Percentiles rank a stretch among this genome's conserved stretches.
Conservation (phyloP, 2,113 vertebrate species). For the Eleginops maclovinus region DNA sequence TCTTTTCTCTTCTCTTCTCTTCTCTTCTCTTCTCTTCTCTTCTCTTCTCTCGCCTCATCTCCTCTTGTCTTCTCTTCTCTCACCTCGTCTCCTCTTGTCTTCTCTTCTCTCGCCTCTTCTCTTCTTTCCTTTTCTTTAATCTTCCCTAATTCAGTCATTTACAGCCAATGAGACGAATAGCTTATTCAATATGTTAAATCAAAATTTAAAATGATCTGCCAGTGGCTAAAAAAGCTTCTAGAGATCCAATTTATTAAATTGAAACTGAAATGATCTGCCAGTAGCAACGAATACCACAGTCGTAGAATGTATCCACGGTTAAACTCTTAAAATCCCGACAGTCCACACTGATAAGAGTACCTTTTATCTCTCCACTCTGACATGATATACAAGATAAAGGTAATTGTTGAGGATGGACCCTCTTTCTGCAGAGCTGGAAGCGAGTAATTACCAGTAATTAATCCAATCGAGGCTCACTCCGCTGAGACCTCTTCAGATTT, state of each 20-base stretch:
- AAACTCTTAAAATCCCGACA: conserved; percentile 54
- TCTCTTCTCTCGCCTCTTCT: conserved; percentile 6
- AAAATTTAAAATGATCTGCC: conserved; percentile 45
- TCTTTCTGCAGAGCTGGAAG: conserved; percentile 51
- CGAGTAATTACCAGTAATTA: conserved; percentile 77
- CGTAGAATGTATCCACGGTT: conserved; percentile 28
- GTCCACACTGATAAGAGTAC: conserved; percentile 39
- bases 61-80: conserved; percentile 11
- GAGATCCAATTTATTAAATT: conserved; percentile 53
- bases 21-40: conserved; percentile 25
- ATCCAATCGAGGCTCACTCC: conserved; percentile 67
- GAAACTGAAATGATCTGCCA: conserved; percentile 40
- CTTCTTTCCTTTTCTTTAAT: neutral
- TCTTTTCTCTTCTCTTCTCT: neutral
- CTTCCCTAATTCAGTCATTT: conserved; percentile 6
- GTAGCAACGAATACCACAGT: conserved; percentile 36
- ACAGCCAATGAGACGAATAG: conserved; percentile 2
- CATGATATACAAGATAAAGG: conserved; percentile 70
- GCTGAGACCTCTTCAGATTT: conserved; percentile 64
- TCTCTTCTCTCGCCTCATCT: conserved; percentile 10
- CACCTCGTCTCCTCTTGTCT: conserved; percentile 10
- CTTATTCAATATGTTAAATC: conserved; percentile 39
- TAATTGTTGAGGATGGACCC: conserved; percentile 62
- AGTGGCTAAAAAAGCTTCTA: conserved; percentile 26
- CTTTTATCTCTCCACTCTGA: conserved; percentile 57